Conservation (phyloP, 2,113 vertebrate species). For the zebrafish (Danio rerio) region DNA sequence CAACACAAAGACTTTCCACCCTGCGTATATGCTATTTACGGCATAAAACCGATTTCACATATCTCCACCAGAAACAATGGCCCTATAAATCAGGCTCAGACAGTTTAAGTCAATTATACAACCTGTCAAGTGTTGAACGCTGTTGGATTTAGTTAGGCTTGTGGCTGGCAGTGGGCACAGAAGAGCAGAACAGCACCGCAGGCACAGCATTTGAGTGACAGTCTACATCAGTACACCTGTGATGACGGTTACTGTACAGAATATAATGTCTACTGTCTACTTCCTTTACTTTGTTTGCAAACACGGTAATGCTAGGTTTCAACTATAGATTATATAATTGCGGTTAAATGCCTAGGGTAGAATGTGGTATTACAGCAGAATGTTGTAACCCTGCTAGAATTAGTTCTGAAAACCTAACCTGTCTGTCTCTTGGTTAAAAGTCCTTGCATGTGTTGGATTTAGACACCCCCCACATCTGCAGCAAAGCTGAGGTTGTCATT, state of each 20-base stretch:
- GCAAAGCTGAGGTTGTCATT: neutral
- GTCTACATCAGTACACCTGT: neutral
- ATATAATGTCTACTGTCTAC: neutral
- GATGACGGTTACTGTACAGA: neutral
- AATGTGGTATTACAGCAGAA: neutral
- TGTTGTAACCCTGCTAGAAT: no score
- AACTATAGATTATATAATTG: neutral
- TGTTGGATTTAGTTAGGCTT: neutral
- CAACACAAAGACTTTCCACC: slow-evolving; percentile 11
- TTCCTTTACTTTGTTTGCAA: neutral
- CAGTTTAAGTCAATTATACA: slow-evolving; percentile 38
- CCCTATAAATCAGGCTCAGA: slow-evolving; percentile 18
- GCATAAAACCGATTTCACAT: neutral
- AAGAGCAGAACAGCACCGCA: slow-evolving; percentile 8
- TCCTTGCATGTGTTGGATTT: neutral
- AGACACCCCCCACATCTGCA: no score
- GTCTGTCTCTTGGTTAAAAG: neutral
- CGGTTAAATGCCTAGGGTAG: neutral
- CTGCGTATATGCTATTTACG: slow-evolving; percentile 5
- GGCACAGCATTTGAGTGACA: neutral
- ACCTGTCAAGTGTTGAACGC: slow-evolving; percentile 18
- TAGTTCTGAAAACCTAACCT: neutral
- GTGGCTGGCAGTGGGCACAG: neutral
- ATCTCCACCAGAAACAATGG: slow-evolving; percentile 39
- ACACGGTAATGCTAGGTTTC: neutral